A percentile compares a stretch with the other conserved stretches of the same genome.
phyloP scores from a whole-genome alignment of 2,888 invertebrate species.

The Diplazon laetatorius region DNA sequence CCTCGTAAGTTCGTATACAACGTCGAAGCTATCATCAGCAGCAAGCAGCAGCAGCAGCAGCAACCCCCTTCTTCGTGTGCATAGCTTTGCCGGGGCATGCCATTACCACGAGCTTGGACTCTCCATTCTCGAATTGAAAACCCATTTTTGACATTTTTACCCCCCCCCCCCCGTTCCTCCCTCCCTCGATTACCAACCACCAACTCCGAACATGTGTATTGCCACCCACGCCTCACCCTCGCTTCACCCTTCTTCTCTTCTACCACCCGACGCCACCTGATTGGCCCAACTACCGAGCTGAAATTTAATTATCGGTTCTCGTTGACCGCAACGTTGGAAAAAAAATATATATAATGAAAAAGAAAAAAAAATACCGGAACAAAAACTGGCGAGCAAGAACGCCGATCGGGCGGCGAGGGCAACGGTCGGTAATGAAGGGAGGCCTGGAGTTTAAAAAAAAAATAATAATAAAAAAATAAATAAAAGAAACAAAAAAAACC shows the following conservation, averaged over 20 bases:
- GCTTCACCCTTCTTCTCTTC: conserved; percentile 6
- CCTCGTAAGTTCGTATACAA: conserved; percentile 4
- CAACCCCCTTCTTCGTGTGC: neutral
- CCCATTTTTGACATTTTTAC: conserved; percentile 13
- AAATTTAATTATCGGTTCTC: conserved; percentile 57
- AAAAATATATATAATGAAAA: too few relatives aligned
- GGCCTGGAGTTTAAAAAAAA: neutral
- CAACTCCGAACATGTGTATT: neutral
- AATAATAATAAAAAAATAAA: too few relatives aligned
- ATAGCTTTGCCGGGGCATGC: neutral
- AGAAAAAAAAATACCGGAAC: conserved; percentile 2
- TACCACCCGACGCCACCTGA: too few relatives aligned
- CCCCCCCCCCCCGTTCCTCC: too few relatives aligned
- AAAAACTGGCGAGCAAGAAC: neutral
- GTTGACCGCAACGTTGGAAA: conserved; percentile 40
- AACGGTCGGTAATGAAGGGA: neutral
- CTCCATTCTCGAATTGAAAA: neutral
- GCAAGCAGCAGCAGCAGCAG: conserved; percentile 2
- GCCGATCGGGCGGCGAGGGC: neutral
- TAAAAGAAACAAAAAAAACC: too few relatives aligned
- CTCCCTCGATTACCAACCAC: too few relatives aligned
- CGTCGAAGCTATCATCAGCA: conserved; percentile 9
- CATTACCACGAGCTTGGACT: neutral
- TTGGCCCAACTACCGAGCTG: conserved; percentile 10
- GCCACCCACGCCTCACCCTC: neutral